A percentile compares a stretch with the other conserved stretches of the same genome.
phyloP scores from a whole-genome alignment of 2,797 vertebrate genomes.

The Cynodonichthys magdalenae region DNA sequence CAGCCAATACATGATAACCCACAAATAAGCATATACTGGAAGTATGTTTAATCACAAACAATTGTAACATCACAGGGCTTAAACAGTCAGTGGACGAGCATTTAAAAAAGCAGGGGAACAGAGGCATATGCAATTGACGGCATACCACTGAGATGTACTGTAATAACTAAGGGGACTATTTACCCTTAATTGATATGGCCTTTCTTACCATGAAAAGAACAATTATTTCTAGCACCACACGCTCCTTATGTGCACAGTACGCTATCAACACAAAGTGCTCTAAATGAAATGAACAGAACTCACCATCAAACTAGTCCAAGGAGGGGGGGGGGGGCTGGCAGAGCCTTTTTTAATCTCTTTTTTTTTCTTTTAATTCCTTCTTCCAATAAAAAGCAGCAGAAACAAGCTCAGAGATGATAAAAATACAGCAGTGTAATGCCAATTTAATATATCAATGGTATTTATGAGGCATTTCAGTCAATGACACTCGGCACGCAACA shows the following conservation, averaged over 20 bases:
- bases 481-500: constrained; percentile 78
- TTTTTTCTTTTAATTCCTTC: constrained; percentile 63
- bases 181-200: constrained; percentile 87
- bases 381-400: constrained; percentile 77
- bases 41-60: constrained; percentile 66
- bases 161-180: constrained; percentile 85
- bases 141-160: constrained; percentile 80
- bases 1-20: constrained; percentile 49
- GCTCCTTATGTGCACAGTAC: constrained; percentile 82
- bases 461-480: constrained; percentile 84
- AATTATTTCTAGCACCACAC: constrained; percentile 81
- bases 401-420: constrained; percentile 79
- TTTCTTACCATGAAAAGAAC: constrained; percentile 87
- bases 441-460: constrained; percentile 83
- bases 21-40: constrained; percentile 65
- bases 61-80: constrained; percentile 64
- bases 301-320: constrained; percentile 65
- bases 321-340: constrained; percentile 49
- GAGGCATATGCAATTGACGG: constrained; percentile 65
- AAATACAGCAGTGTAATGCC: constrained; percentile 76
- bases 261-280: constrained; percentile 81
- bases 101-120: constrained; percentile 26
- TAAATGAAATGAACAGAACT: constrained; percentile 80
- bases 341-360: constrained; percentile 56
- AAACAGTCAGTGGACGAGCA: constrained; percentile 56